Evolutionary conservation across 2,888 invertebrate genomes (phyloP).

Genomic region (Latrodectus elegans): DNA sequence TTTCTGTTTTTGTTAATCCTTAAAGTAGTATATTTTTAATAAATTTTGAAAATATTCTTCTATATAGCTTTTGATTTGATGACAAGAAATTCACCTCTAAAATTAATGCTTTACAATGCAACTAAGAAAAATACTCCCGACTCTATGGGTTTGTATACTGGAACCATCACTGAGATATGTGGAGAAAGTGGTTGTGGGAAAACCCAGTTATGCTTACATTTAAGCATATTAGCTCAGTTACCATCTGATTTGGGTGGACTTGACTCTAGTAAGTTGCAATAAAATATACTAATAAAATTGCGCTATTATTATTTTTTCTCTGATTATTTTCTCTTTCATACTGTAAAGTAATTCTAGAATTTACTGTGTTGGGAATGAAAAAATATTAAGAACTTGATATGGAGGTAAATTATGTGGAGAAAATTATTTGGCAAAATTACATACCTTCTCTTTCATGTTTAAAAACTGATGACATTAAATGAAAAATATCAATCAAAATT

Average conservation of each 20-base stretch:
- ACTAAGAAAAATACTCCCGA: conserved; percentile 5
- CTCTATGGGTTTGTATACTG: conserved; percentile 31
- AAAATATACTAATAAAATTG: no score
- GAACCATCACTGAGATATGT: conserved; percentile 82
- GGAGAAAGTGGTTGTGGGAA: conserved; percentile 89
- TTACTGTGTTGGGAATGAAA: no score
- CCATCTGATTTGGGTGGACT: conserved; percentile 78
- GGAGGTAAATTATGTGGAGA: no score
- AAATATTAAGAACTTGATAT: no score
- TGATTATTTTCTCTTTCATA: neutral
- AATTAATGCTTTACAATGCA: neutral
- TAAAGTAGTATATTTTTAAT: neutral
- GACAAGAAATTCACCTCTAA: neutral
- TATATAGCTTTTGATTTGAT: conserved; percentile 17
- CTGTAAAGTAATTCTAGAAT: no score
- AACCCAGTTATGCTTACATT: conserved; percentile 86
- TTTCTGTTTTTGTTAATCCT: neutral
- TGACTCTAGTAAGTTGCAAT: conserved; percentile 26
- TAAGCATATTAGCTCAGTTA: conserved; percentile 81
- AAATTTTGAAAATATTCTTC: neutral
- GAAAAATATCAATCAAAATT: no score
- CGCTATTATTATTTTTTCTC: neutral
- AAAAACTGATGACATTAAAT: no score
- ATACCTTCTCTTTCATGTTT: no score
- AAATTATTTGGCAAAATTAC: no score